Percentiles rank a stretch among this genome's conserved stretches.
phyloP scores from a whole-genome alignment of 2,888 invertebrate species.

The Megastigmus dorsalis region DNA sequence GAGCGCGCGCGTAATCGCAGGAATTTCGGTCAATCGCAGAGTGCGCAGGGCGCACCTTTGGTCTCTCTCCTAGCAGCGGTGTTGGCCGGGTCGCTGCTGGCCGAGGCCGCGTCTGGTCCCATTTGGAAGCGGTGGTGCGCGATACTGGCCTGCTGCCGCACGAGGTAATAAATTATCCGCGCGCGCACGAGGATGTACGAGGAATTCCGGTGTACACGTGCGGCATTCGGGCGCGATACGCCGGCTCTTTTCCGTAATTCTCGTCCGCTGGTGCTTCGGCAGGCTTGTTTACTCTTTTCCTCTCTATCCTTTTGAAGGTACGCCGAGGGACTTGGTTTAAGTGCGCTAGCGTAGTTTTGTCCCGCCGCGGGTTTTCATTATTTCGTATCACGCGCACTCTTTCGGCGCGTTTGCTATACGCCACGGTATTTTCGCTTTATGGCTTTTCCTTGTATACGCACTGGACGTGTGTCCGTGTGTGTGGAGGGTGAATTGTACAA shows the following conservation, averaged over 20 bases:
- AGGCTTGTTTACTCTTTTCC: not conserved
- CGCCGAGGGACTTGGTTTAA: slow-evolving; percentile 4
- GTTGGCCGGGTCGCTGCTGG: too few species aligned
- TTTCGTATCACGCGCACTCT: not conserved
- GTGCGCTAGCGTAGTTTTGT: slow-evolving; percentile 22
- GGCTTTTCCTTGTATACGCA: too few species aligned
- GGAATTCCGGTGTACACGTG: not conserved
- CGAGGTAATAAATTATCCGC: slow-evolving; percentile 27
- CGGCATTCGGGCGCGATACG: not conserved
- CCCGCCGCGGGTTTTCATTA: slow-evolving; percentile 11
- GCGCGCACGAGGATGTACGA: not conserved
- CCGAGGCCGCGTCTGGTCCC: too few species aligned
- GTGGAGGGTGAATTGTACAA: too few species aligned
- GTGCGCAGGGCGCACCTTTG: too few species aligned
- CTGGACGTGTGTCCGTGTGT: too few species aligned
- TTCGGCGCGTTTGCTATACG: too few species aligned
- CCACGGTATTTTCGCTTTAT: too few species aligned
- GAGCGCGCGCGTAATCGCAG: too few species aligned
- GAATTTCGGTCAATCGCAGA: too few species aligned
- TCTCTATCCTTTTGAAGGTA: not conserved
- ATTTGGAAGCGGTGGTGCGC: slow-evolving; percentile 9
- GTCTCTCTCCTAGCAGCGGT: too few species aligned
- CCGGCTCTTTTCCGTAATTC: not conserved
- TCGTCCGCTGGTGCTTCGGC: not conserved
- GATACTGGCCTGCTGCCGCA: not conserved